Conservation (phyloP, 23 tunicate species). For the Pegea sp. region DNA sequence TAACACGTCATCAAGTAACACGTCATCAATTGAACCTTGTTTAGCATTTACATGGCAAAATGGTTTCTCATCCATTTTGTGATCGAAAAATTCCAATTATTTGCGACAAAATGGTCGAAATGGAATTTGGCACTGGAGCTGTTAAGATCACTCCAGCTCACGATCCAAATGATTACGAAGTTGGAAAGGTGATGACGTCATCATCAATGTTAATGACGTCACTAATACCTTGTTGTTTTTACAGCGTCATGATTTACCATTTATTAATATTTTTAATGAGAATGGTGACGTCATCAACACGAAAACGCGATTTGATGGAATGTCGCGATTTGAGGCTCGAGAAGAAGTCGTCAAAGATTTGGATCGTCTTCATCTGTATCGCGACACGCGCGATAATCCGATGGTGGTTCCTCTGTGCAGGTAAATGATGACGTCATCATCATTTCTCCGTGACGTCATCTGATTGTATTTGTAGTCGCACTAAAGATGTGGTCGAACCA, state of each 20-base stretch:
- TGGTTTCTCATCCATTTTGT: slow-evolving; percentile 69
- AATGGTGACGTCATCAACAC: slow-evolving; percentile 60
- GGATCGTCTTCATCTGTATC: slow-evolving; percentile 38
- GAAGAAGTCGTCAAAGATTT: slow-evolving; percentile 54
- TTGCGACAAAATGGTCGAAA: slow-evolving; percentile 78
- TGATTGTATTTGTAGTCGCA: slow-evolving; percentile 19
- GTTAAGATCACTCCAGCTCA: slow-evolving; percentile 98
- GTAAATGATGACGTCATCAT: slow-evolving; percentile 2
- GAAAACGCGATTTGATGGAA: slow-evolving; percentile 75
- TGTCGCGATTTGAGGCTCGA: slow-evolving; percentile 88
- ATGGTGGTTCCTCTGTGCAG: slow-evolving; percentile 98
- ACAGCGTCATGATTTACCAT: slow-evolving; percentile 42
- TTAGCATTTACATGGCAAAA: slow-evolving; percentile 78
- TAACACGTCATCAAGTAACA: too few relatives aligned
- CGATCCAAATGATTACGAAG: slow-evolving; percentile 96
- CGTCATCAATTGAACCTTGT: too few relatives aligned
- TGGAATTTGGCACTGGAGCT: slow-evolving; percentile 94
- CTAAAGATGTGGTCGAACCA: slow-evolving; percentile 94
- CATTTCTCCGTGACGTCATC: not conserved
- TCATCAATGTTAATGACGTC: not conserved
- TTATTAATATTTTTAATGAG: slow-evolving; percentile 62
- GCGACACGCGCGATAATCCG: slow-evolving; percentile 73
- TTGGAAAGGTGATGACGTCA: slow-evolving; percentile 35
- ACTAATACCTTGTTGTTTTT: not conserved
- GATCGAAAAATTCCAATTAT: slow-evolving; percentile 57